A percentile compares a stretch with the other conserved stretches of the same genome.
phyloP scores from a whole-genome alignment of 2,888 invertebrate species.

The Drosophila neotestacea region DNA sequence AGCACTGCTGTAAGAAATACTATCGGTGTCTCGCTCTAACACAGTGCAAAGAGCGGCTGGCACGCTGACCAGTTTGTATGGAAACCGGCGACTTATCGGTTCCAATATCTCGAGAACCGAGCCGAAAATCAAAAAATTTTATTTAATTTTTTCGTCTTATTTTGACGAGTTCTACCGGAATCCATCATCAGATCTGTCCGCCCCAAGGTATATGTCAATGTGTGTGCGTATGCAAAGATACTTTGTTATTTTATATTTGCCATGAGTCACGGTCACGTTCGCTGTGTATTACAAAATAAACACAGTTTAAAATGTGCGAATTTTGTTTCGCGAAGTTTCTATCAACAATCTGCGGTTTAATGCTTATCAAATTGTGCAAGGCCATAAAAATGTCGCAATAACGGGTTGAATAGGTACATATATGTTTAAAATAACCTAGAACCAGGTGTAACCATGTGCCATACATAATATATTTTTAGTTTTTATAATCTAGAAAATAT shows the following conservation, averaged over 20 bases:
- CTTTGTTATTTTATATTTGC: slow-evolving; percentile 24
- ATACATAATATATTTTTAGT: not conserved
- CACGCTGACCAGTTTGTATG: too few species aligned
- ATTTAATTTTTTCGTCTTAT: too few species aligned
- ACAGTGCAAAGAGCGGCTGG: too few species aligned
- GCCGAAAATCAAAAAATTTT: too few species aligned
- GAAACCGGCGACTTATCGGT: too few species aligned
- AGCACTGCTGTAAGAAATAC: too few species aligned
- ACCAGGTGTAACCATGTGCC: not conserved
- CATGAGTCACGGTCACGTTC: slow-evolving; percentile 34
- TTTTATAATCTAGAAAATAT: not conserved
- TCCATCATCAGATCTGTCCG: too few species aligned
- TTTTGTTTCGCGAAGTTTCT: slow-evolving; percentile 36
- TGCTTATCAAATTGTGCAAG: slow-evolving; percentile 14
- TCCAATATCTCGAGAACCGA: too few species aligned
- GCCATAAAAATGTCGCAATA: slow-evolving; percentile 11
- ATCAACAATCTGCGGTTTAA: slow-evolving; percentile 28
- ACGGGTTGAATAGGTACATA: slow-evolving; percentile 7
- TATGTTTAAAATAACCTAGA: not conserved
- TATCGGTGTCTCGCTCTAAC: too few species aligned
- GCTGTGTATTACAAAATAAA: slow-evolving; percentile 26
- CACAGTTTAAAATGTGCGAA: slow-evolving; percentile 6
- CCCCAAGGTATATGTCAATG: not conserved
- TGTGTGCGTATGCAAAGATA: slow-evolving; percentile 2
- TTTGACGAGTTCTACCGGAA: too few species aligned